Base-by-base conservation (phyloP, 2,113 vertebrate genomes). In the Riparia riparia region DNA sequence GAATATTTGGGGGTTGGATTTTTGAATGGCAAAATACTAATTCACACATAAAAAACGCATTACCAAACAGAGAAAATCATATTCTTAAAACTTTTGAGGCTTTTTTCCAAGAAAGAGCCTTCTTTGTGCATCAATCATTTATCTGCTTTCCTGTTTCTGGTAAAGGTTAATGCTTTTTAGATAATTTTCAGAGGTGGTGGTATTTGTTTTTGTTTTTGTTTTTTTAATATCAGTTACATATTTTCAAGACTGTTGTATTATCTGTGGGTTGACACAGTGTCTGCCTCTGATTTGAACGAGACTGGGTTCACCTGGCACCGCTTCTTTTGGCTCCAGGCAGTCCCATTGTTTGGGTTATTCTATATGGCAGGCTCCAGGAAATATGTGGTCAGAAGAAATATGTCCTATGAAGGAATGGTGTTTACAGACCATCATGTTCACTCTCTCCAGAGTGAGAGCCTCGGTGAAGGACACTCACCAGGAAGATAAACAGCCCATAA, bases 281-380 rank as follows among this genome's bases (percentile, higher is more conserved):
- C 68, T 73, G 28, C 28, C 42, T 70, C 72, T 63, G 60, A 44
- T 53, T 41, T 83, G 72, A 80, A 83, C n/a, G 60, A 86, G 16
- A 6, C 20, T 66, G 39, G 17, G 16, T 84, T 90, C 73, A 79
- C 37, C 53, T 80, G 41, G n/a, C 45, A 72, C 11, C 45, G 34
- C 8, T 80, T 50, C 49, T 56, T 64, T 61, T 0, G 25, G 50
- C 71, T 82, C 90, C 66, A 66, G 34, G 34, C 49, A 49, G 12
- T 51, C 42, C 41, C 25, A 14, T 29, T 95, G 70, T 66, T 93
- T 88, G 95, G 79, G 89, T 60, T 92, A 72, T 44, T 82, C 80
- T 56, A 2, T 5, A 72, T 9, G n/a, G 24, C 20, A 47, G 47
- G 66, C 20, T 79, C 17, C 82, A 72, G 89, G 45, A 95, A 56